Conservation (phyloP, 2,888 invertebrate genomes). For the Blastobasis lacticolella region DNA sequence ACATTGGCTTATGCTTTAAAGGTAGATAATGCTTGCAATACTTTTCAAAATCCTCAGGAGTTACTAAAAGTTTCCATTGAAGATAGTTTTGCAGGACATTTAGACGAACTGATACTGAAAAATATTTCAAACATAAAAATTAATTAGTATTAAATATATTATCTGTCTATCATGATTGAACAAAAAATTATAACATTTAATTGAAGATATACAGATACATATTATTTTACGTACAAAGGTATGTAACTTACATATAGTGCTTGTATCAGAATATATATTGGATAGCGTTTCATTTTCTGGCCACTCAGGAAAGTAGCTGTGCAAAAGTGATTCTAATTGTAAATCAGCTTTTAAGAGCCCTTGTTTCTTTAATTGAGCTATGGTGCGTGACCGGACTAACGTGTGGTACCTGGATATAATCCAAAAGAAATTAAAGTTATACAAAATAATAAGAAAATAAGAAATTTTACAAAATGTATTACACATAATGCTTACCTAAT, state of each 20-base stretch:
- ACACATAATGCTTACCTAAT: constrained; percentile 37
- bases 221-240: too few relatives aligned
- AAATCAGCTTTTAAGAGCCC: constrained; percentile 37
- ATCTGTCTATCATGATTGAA: too few relatives aligned
- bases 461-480: background rate
- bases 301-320: constrained; percentile 44
- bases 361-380: constrained; percentile 45
- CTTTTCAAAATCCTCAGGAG: constrained; percentile 45
- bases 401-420: constrained; percentile 54
- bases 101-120: constrained; percentile 56
- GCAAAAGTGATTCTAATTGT: constrained; percentile 41
- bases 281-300: constrained; percentile 32
- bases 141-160: too few relatives aligned
- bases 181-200: too few relatives aligned
- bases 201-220: background rate
- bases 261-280: constrained; percentile 36
- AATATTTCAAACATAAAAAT: background rate
- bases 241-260: constrained; percentile 46
- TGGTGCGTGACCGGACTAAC: constrained; percentile 44
- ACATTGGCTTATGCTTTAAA: constrained; percentile 54
- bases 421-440: background rate
- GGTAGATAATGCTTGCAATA: constrained; percentile 54
- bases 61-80: constrained; percentile 44
- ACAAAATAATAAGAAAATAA: background rate
- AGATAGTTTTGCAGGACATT: constrained; percentile 52